These are phyloP conservation scores for Synanthedon vespiformis DNA, from an alignment of 2,888 invertebrate genomes.

Conservation along the genomic window DNA sequence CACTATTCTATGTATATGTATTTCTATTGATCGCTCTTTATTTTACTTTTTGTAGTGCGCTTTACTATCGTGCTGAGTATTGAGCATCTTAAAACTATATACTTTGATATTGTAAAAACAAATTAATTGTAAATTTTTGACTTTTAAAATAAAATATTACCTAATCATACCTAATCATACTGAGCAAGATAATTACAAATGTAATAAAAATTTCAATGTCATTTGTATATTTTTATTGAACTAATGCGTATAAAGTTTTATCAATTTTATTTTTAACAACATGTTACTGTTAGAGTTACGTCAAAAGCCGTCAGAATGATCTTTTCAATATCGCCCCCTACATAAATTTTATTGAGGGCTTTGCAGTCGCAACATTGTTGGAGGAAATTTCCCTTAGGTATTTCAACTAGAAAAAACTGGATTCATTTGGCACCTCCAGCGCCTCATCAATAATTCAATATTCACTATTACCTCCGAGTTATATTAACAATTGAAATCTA, in stretches of 20 bases:
- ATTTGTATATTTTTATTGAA: too few relatives aligned
- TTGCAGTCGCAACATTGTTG: conserved; percentile 38
- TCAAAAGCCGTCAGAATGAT: conserved; percentile 51
- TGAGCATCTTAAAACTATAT: too few relatives aligned
- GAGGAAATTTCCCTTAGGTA: conserved; percentile 57
- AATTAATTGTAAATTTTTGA: too few relatives aligned
- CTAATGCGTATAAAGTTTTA: conserved; percentile 8
- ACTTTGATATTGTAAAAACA: too few relatives aligned
- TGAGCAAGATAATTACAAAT: too few relatives aligned
- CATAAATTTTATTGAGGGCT: conserved; percentile 55
- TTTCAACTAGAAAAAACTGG: conserved; percentile 42
- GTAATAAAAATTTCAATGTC: too few relatives aligned
- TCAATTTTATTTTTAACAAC: conserved; percentile 15
- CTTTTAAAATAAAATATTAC: too few relatives aligned
- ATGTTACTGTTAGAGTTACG: conserved; percentile 39
- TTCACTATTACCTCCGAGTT: conserved; percentile 15
- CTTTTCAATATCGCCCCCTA: conserved; percentile 38
- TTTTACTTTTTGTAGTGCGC: too few relatives aligned
- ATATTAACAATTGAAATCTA: not conserved
- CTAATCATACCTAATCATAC: too few relatives aligned
- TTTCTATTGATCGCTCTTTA: not conserved
- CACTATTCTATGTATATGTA: conserved; percentile 1
- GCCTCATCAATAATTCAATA: conserved; percentile 57
- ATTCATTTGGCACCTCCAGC: conserved; percentile 40
- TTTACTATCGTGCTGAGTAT: too few relatives aligned